These are phyloP conservation scores for Microchrysa polita DNA, from an alignment of 2,888 invertebrate species.

Conservation along the genomic window DNA sequence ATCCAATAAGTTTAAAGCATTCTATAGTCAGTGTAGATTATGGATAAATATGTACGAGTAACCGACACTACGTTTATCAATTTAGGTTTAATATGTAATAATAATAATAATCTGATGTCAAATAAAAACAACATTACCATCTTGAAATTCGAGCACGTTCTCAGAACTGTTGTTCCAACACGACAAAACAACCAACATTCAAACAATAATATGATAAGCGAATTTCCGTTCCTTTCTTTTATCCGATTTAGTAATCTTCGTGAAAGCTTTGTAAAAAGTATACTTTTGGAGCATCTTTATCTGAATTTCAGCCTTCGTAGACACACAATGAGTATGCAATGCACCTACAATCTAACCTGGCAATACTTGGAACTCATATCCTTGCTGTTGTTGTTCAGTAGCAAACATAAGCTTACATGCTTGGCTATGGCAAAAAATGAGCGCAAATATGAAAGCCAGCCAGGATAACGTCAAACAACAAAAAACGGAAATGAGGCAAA, in stretches of 20 bases:
- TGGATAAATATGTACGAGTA: too few relatives aligned
- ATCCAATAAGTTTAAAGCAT: too few relatives aligned
- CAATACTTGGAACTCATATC: neutral
- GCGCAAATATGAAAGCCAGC: neutral
- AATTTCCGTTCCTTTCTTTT: slow-evolving; percentile 11
- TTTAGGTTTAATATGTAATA: too few relatives aligned
- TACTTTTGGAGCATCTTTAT: slow-evolving; percentile 15
- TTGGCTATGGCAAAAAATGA: too few relatives aligned
- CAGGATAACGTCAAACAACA: neutral
- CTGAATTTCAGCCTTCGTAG: slow-evolving; percentile 9
- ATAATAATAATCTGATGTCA: too few relatives aligned
- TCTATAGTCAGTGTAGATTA: too few relatives aligned
- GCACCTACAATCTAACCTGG: neutral
- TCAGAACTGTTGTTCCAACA: neutral
- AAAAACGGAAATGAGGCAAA: neutral
- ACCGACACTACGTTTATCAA: too few relatives aligned
- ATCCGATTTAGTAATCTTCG: slow-evolving; percentile 38
- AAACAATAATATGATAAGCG: slow-evolving; percentile 16
- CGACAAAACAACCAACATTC: neutral
- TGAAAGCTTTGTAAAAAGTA: slow-evolving; percentile 30
- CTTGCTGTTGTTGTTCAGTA: neutral
- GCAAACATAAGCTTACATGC: too few relatives aligned
- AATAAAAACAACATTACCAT: too few relatives aligned
- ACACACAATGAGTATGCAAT: too few relatives aligned
- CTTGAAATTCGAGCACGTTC: neutral